Evolutionary conservation across 2,888 invertebrate species (phyloP).

Genomic region (Sesia bembeciformis): DNA sequence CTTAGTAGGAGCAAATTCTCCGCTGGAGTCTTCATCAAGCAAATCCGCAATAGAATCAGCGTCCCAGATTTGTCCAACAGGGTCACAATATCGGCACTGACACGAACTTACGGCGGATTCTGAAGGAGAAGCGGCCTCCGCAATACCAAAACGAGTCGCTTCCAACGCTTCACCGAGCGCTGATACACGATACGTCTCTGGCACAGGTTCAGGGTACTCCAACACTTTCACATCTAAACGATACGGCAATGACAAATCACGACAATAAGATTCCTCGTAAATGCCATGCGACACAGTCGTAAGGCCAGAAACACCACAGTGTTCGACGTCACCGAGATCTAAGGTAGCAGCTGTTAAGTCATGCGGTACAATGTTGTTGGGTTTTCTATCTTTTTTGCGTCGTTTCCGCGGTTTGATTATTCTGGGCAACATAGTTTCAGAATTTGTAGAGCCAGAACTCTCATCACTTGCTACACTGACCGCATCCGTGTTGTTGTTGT

Average conservation of each 20-base stretch:
- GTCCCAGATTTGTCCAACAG: conserved; percentile 84
- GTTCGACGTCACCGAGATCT: conserved; percentile 60
- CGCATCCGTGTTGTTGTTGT: conserved; percentile 77
- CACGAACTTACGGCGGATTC: conserved; percentile 72
- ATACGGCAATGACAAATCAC: conserved; percentile 67
- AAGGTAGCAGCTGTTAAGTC: conserved; percentile 50
- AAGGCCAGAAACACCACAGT: conserved; percentile 56
- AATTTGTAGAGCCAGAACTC: conserved; percentile 77
- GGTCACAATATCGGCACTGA: conserved; percentile 85
- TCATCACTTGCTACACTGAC: conserved; percentile 85
- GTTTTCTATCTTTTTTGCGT: conserved; percentile 91
- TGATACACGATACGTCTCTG: conserved; percentile 62
- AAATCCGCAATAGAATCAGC: conserved; percentile 75
- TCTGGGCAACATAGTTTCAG: conserved; percentile 87
- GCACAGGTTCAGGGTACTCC: conserved; percentile 51
- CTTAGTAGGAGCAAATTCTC: conserved; percentile 64
- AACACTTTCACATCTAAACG: conserved; percentile 59
- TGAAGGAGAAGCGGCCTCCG: conserved; percentile 57
- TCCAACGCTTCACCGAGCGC: conserved; percentile 70
- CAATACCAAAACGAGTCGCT: conserved; percentile 59
- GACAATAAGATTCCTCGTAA: conserved; percentile 66
- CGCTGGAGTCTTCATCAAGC: conserved; percentile 63
- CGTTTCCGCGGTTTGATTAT: conserved; percentile 93
- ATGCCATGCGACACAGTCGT: conserved; percentile 38
- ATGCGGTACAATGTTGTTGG: conserved; percentile 69